A percentile compares a stretch with the other conserved stretches of the same genome.
These are phyloP conservation scores for Periphyllus acericola DNA, from an alignment of 2,888 invertebrate species.

Conservation along the genomic window DNA sequence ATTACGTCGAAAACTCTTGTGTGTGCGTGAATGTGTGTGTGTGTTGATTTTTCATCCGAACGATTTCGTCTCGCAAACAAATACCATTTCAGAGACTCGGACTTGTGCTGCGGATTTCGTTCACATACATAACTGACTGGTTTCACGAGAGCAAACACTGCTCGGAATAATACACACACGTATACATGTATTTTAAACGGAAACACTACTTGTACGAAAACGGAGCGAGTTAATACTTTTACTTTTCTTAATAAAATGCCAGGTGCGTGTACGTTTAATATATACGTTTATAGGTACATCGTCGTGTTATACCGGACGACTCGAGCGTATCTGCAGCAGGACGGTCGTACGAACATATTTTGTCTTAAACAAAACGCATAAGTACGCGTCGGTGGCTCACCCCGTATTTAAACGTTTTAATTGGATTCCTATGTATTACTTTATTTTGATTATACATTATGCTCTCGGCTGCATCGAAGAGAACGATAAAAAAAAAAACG, in stretches of 20 bases:
- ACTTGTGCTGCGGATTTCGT: background rate
- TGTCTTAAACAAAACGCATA: background rate
- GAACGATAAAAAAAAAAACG: no score
- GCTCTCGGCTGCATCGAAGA: background rate
- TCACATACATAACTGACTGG: background rate
- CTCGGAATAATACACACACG: background rate
- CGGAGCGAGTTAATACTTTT: background rate
- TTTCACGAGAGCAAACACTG: background rate
- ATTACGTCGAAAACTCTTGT: background rate
- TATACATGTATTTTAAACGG: no score
- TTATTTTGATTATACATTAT: no score
- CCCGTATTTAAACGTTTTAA: background rate
- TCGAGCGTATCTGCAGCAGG: background rate
- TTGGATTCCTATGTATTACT: background rate
- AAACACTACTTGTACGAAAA: background rate
- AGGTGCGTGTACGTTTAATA: background rate
- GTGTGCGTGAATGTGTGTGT: background rate
- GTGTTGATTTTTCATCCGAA: slow-evolving; percentile 52
- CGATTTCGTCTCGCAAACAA: slow-evolving; percentile 40
- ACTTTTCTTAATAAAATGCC: background rate
- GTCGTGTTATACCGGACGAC: background rate
- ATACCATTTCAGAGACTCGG: slow-evolving; percentile 23
- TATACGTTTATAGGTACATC: background rate
- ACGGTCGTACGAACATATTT: background rate
- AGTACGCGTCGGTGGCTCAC: no score